Evolutionary conservation across 1,140 invertebrate species (phyloP), one percentile per base, ranked within the genome.

Genomic region (Melipona quadrifasciata): DNA sequence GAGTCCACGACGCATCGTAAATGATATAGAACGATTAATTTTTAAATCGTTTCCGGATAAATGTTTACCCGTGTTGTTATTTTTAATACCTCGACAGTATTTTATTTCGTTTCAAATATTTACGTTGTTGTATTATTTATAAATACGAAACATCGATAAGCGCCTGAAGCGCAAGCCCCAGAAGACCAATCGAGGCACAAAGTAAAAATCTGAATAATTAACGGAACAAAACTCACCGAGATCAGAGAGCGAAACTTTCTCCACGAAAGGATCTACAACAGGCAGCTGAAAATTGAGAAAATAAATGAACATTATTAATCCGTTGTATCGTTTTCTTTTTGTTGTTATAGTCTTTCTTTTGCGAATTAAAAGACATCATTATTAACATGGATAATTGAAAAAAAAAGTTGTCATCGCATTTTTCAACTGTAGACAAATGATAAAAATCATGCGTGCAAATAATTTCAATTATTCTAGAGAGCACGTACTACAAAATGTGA

Each of bases 261-360:
- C 97, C 93, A 98, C 93, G 94, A 98, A 98, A 39, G 98, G 97
- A 95, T 98, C 97, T 31, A 97, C 97, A 16, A 97, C 97, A 67
- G 98, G 98, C 91, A 98, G 95, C 98, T 98, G 96, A 70, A 97
- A 85, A 85, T 65, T 75, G 77, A 90, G 84, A 70, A 83, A 39
- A 84, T 8, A 86, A 81, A 72, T 87, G 34, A 79, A 12, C n/a
- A 61, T 61, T 68, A 51, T 51, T 21, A 2, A 55, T 64, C 57
- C 8, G 11, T 10, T 58, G 2, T 10, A 12, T 73, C 1, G 5
- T 61, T 34, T 55, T 47, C 39, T 47, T 47, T 55, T 24, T 57
- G 31, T 27, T 51, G 19, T 24, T 47, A 47, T 8, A 47, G 19
- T 27, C 11, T 17, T 68, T 68, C n/a, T 16, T 64, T 16, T 64